Conservation (phyloP, 1,140 invertebrate genomes). For the Bombus ignitus region DNA sequence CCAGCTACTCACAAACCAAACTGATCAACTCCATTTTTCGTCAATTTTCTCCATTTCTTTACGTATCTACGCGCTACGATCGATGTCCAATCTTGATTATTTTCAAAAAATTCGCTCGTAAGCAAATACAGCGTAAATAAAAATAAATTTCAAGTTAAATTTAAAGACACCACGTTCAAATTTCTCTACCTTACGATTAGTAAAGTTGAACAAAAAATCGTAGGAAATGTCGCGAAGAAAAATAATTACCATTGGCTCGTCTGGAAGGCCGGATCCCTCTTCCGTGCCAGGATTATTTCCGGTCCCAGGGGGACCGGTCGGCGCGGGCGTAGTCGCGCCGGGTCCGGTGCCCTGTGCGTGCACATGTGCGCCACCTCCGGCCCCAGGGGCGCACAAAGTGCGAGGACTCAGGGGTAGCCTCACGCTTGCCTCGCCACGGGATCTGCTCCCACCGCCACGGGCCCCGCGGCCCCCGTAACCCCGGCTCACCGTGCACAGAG, state of each 20-base stretch:
- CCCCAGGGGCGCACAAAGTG: conserved; percentile 72
- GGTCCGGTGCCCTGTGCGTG: conserved; percentile 54
- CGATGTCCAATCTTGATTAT: no score
- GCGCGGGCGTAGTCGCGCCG: conserved; percentile 32
- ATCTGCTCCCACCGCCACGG: conserved; percentile 67
- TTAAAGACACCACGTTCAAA: no score
- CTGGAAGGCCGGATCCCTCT: conserved; percentile 58
- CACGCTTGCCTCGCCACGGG: conserved; percentile 62
- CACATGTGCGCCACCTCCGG: conserved; percentile 43
- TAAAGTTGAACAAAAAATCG: not conserved
- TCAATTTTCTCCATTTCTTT: no score
- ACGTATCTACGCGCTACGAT: no score
- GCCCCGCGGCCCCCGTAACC: conserved; percentile 74
- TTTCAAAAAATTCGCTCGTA: no score
- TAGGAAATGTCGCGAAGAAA: not conserved
- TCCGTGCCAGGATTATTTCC: conserved; percentile 46
- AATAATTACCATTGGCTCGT: conserved; percentile 72
- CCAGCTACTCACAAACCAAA: no score
- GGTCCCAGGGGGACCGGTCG: conserved; percentile 16
- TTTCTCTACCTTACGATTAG: no score
- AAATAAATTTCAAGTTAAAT: no score
- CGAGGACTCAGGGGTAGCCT: conserved; percentile 72
- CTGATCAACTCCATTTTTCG: no score
- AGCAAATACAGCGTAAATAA: no score
- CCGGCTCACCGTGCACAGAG: conserved; percentile 79